A percentile compares a stretch with the other conserved stretches of the same genome.
Conservation (phyloP, 2,888 invertebrate species). For the Girardia tigrina region DNA sequence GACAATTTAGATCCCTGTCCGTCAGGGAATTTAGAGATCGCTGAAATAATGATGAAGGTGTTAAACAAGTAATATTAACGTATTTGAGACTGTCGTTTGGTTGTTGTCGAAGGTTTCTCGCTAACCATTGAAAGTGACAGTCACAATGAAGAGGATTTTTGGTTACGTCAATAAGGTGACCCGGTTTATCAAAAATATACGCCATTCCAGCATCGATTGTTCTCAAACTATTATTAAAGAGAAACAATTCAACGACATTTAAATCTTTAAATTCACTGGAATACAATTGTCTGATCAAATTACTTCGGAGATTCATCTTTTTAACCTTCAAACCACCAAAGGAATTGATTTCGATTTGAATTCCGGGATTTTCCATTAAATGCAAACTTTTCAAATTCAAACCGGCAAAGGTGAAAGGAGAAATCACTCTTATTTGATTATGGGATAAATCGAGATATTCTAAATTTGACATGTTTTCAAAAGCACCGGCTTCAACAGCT, state of each 20-base stretch:
- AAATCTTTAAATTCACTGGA: constrained; percentile 21
- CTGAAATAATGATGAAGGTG: not conserved
- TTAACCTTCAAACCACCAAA: constrained; percentile 23
- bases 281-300: not conserved
- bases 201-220: constrained; percentile 24
- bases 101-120: not conserved
- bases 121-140: constrained; percentile 29
- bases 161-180: constrained; percentile 14
- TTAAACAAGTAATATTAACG: constrained; percentile 15
- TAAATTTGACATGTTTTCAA: not conserved
- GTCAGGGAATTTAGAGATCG: not conserved
- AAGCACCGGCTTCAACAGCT: constrained; percentile 18
- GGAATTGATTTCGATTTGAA: not conserved
- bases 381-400: constrained; percentile 16
- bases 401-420: not conserved
- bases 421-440: constrained; percentile 26
- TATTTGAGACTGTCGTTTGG: not conserved
- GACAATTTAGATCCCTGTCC: constrained; percentile 16
- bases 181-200: constrained; percentile 1
- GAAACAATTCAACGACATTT: not conserved
- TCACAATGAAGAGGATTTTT: constrained; percentile 31
- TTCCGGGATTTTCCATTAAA: constrained; percentile 15
- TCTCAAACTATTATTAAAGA: constrained; percentile 28
- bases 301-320: constrained; percentile 29
- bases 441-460: constrained; percentile 32